Evolutionary conservation across 2,113 vertebrate species (phyloP), one percentile per base, ranked within the genome.

Genomic region (Scomber colias): DNA sequence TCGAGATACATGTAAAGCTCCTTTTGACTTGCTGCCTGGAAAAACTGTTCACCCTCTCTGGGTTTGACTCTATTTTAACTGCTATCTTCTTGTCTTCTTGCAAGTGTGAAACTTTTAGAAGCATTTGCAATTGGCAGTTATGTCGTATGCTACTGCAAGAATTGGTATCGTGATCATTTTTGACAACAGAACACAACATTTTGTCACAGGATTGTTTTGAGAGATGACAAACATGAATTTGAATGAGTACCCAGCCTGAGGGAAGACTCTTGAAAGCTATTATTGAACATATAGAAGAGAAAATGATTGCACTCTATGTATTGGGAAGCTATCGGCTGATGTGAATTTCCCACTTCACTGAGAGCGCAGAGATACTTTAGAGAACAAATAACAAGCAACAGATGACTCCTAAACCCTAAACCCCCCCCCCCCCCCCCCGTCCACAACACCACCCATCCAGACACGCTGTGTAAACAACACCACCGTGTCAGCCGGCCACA

Each of bases 371-470:
- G 14, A 63, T 19, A 8, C 31, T 73, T 56, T 1, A 45, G 24
- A 49, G 44, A 81, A 72, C 53, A 75, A 77, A 80, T 40, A 68
- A 65, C 71, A 73, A 59, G 11, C 44, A 73, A 30, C 30, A 4
- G 60, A 54, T 46, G 68, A 72, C 12, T 21, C n/a, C 73, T 44
- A 8, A 49, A 13, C 15, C 15, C 15, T 35, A 45, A 15, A 46
- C 57, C n/a, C n/a, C n/a, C n/a, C n/a, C n/a, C n/a, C n/a, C 21
- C 21, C 40, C 17, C 51, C 49, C 45, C 50, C 21, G n/a, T 63
- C 24, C 62, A 69, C 27, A 19, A 30, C 61, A 44, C 7, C 17
- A 59, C 17, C 16, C 8, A 44, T n/a, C n/a, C 69, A 16, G 50
- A 24, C 69, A 40, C 54, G 19, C 45, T 7, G 15, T 31, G 68